phyloP scores from a whole-genome alignment of 2,888 invertebrate species.

The Chydorus sphaericus region DNA sequence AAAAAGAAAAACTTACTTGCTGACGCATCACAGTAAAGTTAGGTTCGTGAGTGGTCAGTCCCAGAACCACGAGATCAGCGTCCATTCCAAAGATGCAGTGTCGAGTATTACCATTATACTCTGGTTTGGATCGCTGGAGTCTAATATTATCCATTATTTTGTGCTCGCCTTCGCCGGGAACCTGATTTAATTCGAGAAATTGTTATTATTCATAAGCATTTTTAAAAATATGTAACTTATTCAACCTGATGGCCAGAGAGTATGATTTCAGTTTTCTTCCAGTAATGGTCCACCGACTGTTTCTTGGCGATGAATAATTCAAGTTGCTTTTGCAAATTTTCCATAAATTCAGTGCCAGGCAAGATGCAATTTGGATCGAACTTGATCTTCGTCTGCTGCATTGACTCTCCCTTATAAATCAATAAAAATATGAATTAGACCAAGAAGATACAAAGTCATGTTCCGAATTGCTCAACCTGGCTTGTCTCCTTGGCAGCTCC shows the following conservation, averaged over 20 bases:
- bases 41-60: constrained; percentile 86
- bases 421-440: not conserved
- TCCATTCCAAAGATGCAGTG: constrained; percentile 96
- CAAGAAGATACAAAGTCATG: not conserved
- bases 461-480: constrained; percentile 31
- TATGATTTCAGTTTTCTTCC: constrained; percentile 73
- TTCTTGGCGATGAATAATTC: constrained; percentile 75
- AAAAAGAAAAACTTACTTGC: constrained; percentile 44
- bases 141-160: constrained; percentile 99
- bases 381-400: constrained; percentile 56
- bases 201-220: constrained; percentile 19
- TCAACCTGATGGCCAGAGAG: constrained; percentile 82
- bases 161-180: constrained; percentile 95
- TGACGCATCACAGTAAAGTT: constrained; percentile 88
- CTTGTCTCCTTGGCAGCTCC: constrained; percentile 76
- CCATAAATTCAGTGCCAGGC: constrained; percentile 91
- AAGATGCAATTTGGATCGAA: constrained; percentile 98
- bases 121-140: constrained; percentile 56
- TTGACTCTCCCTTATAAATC: constrained; percentile 47
- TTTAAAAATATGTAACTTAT: constrained; percentile 11
- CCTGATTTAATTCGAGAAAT: constrained; percentile 31
- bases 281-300: constrained; percentile 57
- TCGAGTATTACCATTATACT: constrained; percentile 76
- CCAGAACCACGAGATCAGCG: constrained; percentile 94
- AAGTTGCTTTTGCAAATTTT: constrained; percentile 65